Percentiles rank a stretch among this genome's conserved stretches.
Conservation (phyloP, 2,797 vertebrate species). For the Squalus acanthias region DNA sequence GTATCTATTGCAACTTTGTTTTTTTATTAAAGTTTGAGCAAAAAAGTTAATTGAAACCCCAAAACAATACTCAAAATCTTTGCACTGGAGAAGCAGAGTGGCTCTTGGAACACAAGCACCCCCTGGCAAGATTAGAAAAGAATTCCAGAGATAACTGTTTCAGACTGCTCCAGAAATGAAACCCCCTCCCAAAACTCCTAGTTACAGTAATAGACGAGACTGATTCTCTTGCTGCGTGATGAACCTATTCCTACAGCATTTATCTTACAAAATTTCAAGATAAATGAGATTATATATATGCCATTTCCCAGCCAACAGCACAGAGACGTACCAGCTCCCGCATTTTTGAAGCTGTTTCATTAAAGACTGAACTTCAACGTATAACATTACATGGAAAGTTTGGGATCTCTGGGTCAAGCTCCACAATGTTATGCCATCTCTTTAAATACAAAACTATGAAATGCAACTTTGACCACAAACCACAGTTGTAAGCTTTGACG, state of each 20-base stretch:
- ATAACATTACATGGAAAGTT: not conserved
- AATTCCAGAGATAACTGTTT: not conserved
- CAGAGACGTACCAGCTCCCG: not conserved
- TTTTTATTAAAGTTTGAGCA: not conserved
- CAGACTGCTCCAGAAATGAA: not conserved
- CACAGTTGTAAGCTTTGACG: not conserved
- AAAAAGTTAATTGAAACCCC: not conserved
- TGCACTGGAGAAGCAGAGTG: not conserved
- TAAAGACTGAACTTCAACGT: not conserved
- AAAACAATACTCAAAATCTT: not conserved
- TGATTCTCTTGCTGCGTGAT: not conserved
- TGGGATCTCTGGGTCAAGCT: not conserved
- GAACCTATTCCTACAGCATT: not conserved
- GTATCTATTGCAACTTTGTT: not conserved
- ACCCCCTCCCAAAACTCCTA: not conserved
- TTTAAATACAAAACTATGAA: not conserved
- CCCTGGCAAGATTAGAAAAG: not conserved
- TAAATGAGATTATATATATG: not conserved
- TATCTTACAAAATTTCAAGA: not conserved
- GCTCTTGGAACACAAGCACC: not conserved
- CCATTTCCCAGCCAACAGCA: not conserved
- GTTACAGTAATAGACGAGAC: not conserved
- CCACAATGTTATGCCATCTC: not conserved
- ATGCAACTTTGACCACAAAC: not conserved
- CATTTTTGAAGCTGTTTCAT: not conserved